Conservation (phyloP, 2,888 invertebrate species). For the Hypomecis atomaria region DNA sequence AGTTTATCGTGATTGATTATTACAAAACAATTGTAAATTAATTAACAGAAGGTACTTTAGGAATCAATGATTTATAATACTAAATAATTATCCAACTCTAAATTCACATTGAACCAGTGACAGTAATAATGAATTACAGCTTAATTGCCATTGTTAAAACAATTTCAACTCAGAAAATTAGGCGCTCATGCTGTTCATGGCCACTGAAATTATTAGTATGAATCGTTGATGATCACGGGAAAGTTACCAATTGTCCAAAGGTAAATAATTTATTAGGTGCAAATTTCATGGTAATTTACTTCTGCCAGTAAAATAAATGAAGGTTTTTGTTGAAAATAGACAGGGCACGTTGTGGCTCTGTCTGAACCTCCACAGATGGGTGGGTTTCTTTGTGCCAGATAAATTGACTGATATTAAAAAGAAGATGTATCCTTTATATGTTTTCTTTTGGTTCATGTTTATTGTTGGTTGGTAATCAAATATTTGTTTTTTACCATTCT, state of each 20-base stretch:
- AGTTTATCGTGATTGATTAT: too few species aligned
- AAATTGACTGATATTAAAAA: slow-evolving; percentile 17
- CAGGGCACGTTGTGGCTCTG: slow-evolving; percentile 41
- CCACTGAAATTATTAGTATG: not conserved
- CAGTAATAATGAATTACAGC: too few species aligned
- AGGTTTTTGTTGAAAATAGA: slow-evolving; percentile 41
- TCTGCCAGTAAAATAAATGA: slow-evolving; percentile 38
- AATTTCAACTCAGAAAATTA: too few species aligned
- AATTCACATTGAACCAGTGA: too few species aligned
- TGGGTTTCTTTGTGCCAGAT: slow-evolving; percentile 42
- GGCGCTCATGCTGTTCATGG: not conserved
- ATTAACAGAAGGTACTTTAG: too few species aligned
- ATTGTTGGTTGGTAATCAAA: slow-evolving; percentile 44
- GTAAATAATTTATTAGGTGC: not conserved
- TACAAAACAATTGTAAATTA: too few species aligned
- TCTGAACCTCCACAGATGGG: slow-evolving; percentile 42
- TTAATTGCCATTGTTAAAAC: too few species aligned
- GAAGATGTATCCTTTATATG: slow-evolving; percentile 37
- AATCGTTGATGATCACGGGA: not conserved
- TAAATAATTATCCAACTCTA: too few species aligned
- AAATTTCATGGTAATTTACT: too few species aligned
- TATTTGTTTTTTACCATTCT: not conserved
- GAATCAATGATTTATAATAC: too few species aligned
- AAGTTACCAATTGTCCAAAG: not conserved
- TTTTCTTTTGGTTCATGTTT: slow-evolving; percentile 45